These are phyloP conservation scores for Phalangium opilio DNA, from an alignment of 2,888 invertebrate genomes.

Conservation along the genomic window DNA sequence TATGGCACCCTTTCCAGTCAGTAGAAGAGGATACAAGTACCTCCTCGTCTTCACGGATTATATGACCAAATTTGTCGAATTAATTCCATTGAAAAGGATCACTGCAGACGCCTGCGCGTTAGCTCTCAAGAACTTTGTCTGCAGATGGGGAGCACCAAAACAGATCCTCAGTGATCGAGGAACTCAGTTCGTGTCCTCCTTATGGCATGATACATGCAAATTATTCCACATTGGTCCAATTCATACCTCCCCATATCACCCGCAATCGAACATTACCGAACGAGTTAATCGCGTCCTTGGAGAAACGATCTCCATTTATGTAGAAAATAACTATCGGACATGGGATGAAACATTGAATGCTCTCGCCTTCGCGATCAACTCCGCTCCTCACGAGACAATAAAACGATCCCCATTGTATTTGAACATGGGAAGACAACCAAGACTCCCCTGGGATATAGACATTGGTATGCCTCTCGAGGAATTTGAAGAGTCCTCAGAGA, in stretches of 20 bases:
- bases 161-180: slow-evolving; percentile 5
- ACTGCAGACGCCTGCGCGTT: background rate
- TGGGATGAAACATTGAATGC: slow-evolving; percentile 4
- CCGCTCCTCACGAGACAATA: background rate
- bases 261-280: slow-evolving; percentile 9
- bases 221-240: background rate
- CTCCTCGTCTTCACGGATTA: slow-evolving; percentile 3
- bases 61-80: slow-evolving; percentile 2
- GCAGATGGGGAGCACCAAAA: slow-evolving; percentile 4
- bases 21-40: background rate
- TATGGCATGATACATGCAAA: background rate
- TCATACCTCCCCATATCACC: slow-evolving; percentile 5
- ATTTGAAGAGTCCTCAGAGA: too few relatives aligned
- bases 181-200: background rate
- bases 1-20: slow-evolving; percentile 3
- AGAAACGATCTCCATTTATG: slow-evolving; percentile 5
- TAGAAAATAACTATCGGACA: background rate
- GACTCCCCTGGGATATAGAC: slow-evolving; percentile 1
- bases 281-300: slow-evolving; percentile 5
- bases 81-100: slow-evolving; percentile 1
- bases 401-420: background rate
- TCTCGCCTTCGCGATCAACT: slow-evolving; percentile 7
- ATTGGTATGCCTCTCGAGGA: background rate
- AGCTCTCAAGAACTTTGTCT: slow-evolving; percentile 2
- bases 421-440: slow-evolving; percentile 5